These are phyloP conservation scores for Anabacerthia variegaticeps DNA, from an alignment of 2,797 vertebrate species.

Conservation along the genomic window DNA sequence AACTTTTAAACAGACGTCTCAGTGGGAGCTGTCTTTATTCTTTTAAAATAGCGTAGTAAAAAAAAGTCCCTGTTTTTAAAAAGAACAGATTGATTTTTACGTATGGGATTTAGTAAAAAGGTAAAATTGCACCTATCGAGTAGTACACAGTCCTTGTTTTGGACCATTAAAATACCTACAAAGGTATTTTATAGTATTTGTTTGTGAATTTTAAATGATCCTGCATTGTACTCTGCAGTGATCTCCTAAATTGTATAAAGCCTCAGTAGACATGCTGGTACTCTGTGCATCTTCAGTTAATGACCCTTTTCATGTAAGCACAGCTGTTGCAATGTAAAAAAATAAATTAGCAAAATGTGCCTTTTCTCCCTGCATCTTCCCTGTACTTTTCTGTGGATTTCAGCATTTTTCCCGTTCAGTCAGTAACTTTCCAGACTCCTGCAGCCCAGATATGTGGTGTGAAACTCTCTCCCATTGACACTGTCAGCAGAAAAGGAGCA, in stretches of 20 bases:
- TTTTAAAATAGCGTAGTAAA: slow-evolving; percentile 32
- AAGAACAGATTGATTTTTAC: slow-evolving; percentile 63
- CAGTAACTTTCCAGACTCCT: slow-evolving; percentile 17
- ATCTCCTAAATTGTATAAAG: slow-evolving; percentile 33
- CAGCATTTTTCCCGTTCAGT: background rate
- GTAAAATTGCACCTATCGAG: slow-evolving; percentile 3
- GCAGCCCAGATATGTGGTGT: background rate
- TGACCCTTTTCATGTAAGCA: slow-evolving; percentile 65
- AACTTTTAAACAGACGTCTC: slow-evolving; percentile 61
- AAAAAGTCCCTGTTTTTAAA: slow-evolving; percentile 55
- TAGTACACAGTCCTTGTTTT: slow-evolving; percentile 43
- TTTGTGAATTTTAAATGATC: slow-evolving; percentile 49
- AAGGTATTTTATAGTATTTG: slow-evolving; percentile 43
- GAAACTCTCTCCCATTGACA: background rate
- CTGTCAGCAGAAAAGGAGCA: slow-evolving; percentile 17
- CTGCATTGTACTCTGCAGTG: slow-evolving; percentile 9
- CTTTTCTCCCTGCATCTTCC: background rate
- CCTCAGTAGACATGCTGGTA: slow-evolving; percentile 14
- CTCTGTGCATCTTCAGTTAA: slow-evolving; percentile 42
- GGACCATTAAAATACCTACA: slow-evolving; percentile 41
- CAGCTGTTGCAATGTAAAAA: slow-evolving; percentile 57
- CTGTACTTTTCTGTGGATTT: slow-evolving; percentile 38
- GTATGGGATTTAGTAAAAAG: slow-evolving; percentile 33
- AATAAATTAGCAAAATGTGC: slow-evolving; percentile 48
- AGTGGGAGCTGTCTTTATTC: slow-evolving; percentile 59